Evolutionary conservation across 2,113 vertebrate genomes (phyloP), one percentile per base, ranked within the genome.

Genomic region (Podiceps cristatus): DNA sequence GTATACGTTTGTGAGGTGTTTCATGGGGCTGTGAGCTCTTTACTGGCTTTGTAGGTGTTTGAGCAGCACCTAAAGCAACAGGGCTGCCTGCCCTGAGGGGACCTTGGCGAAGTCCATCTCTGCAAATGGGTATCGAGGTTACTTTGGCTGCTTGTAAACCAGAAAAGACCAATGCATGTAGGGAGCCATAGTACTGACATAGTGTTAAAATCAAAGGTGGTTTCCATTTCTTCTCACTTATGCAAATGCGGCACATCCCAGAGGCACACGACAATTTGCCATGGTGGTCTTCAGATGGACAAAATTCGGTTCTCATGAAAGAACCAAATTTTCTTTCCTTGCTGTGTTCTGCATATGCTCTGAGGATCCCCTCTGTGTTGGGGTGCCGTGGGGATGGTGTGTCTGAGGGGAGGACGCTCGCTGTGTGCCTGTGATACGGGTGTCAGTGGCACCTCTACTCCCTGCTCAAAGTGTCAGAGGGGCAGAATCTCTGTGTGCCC

Each of bases 341-440:
- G 0, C 24, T 29, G 27, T 19, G 29, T 29, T 59, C 28, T 80
- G 19, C 35, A 7, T 18, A 2, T 24, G 33, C 24, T 52, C 44
- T 62, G 52, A 50, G 59, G 62, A 67, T 35, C 23, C 35, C 52
- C 27, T 69, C 56, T 64, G 7, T 35, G 20, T 29, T 71, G 84
- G 86, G 47, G 14, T 80, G 52, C n/a, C 2, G 2, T 28, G 40
- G 37, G n/a, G 22, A 69, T 35, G 31, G 52, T 31, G 33, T 33
- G 29, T 68, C 7, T 27, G 27, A 27, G 14, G 45, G 52, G 24
- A 74, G 4, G 15, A 7, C 1, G 10, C 40, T 92, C 0, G 0
- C n/a, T 40, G 4, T 68, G 45, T 62, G 60, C 16, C 35, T 1
- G 0, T 56, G 72, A 19, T 15, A 55, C 17, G 7, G 40, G 42